Evolutionary conservation across 2,113 vertebrate genomes (phyloP).

Genomic region (Tupaia chinensis): DNA sequence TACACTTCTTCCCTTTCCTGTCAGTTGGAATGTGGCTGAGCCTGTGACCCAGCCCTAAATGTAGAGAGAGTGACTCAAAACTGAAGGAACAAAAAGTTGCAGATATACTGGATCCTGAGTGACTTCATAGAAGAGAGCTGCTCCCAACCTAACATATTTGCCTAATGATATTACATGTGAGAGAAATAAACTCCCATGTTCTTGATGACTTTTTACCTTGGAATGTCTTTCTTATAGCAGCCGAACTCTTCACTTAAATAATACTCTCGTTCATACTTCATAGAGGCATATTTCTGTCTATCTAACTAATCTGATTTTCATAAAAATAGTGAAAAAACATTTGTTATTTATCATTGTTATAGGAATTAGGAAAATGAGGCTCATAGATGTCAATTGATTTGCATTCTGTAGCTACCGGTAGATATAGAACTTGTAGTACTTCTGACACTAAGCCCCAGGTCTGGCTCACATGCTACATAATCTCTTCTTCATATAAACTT

Average conservation of each 20-base stretch:
- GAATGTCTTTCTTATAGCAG: not conserved
- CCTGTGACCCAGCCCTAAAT: not conserved
- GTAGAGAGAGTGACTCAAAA: not conserved
- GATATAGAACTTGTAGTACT: not conserved
- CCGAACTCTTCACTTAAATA: not conserved
- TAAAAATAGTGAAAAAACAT: not conserved
- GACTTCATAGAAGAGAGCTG: not conserved
- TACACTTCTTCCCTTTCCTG: not conserved
- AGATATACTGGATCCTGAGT: fast-evolving
- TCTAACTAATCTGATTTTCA: not conserved
- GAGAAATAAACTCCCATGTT: not conserved
- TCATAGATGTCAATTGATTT: not conserved
- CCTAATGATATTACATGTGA: not conserved
- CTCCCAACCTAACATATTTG: not conserved
- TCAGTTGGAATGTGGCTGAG: not conserved
- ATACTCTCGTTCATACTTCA: not conserved
- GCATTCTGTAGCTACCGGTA: not conserved
- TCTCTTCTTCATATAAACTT: not conserved
- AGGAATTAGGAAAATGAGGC: not conserved
- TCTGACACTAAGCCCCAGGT: not conserved
- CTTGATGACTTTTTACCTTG: not conserved
- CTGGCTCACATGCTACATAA: not conserved
- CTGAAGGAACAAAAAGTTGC: not conserved
- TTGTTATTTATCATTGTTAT: not conserved
- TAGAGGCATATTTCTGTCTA: not conserved